phyloP scores from a whole-genome alignment of 1,140 invertebrate genomes.

The Caerostris darwini region DNA sequence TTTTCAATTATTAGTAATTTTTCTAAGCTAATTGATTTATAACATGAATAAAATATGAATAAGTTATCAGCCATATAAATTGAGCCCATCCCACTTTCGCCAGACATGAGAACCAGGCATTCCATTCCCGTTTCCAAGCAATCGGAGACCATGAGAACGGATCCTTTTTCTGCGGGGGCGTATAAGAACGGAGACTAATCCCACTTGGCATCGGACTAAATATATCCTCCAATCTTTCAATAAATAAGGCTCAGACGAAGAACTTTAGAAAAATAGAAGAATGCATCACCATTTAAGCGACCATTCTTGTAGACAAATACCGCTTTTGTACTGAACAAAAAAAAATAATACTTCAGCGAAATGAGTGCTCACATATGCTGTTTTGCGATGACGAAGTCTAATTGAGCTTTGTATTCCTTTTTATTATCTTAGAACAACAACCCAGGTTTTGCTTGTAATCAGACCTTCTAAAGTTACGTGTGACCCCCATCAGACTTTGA shows the following conservation, averaged over 20 bases:
- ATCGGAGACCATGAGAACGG: neutral
- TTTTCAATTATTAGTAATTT: too few species aligned
- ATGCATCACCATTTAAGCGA: neutral
- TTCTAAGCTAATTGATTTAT: too few species aligned
- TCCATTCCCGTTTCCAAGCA: neutral
- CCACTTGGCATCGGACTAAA: neutral
- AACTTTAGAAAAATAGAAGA: neutral
- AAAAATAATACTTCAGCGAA: neutral
- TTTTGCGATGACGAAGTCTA: neutral
- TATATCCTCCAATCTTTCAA: conserved; percentile 8
- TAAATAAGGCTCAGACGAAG: neutral
- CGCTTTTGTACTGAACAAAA: neutral
- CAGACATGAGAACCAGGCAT: neutral
- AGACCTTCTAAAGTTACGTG: neutral
- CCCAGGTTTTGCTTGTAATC: neutral
- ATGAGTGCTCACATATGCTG: neutral
- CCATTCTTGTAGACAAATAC: neutral
- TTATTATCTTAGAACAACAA: neutral
- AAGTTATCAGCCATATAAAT: too few species aligned
- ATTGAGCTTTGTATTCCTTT: neutral
- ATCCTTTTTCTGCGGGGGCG: neutral
- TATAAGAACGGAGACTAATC: neutral
- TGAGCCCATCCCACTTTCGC: neutral
- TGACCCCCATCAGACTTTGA: neutral
- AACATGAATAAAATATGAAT: too few species aligned